Base-by-base conservation (phyloP, 1,140 invertebrate species). In the Orchestia grillus region DNA sequence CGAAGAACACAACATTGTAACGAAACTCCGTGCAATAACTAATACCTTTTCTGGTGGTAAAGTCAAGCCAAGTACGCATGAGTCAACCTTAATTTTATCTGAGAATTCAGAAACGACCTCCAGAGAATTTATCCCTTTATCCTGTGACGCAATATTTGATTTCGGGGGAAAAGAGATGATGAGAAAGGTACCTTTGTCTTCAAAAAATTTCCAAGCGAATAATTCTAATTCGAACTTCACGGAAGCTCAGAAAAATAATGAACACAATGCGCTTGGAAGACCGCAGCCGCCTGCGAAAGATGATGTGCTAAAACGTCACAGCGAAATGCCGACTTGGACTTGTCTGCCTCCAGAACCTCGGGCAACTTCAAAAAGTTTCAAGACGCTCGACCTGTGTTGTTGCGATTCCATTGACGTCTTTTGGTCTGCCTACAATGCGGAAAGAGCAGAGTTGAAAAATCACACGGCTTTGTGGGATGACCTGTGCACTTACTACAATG, bases 401-500 rank as follows among this genome's bases (percentile, higher is more conserved):
- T 77, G 62, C 62, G 36, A 36, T 77, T 77, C 62, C 28, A 77
- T 77, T 77, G 62, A 77, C 28, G 62, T 77, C 62, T 77, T 77
- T 36, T 77, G 62, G 62, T 23, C 62, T 77, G 62, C 62, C 62
- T 77, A 23, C 62, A 77, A 77, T 28, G 62, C 62, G 3, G 62
- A 77, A 23, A 1, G 36, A 77, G 62, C 62, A 19, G 62, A 77
- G 15, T 77, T 77, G 28, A 77, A 47, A 23, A 94, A 94, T 47
- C 43, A 47, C 6, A 94, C 92, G 8, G 36, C 16, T n/a, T 19
- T 94, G 92, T 94, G 6, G 43, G 41, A 40, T 40, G 92, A 94
- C 11, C 15, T 16, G 19, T 94, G 92, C 92, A 94, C 44, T 4
- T 94, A 94, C 44, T 94, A 94, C 92, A 94, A 94, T n/a, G 36